phyloP scores from a whole-genome alignment of 2,113 vertebrate genomes.

The Lynx canadensis region DNA sequence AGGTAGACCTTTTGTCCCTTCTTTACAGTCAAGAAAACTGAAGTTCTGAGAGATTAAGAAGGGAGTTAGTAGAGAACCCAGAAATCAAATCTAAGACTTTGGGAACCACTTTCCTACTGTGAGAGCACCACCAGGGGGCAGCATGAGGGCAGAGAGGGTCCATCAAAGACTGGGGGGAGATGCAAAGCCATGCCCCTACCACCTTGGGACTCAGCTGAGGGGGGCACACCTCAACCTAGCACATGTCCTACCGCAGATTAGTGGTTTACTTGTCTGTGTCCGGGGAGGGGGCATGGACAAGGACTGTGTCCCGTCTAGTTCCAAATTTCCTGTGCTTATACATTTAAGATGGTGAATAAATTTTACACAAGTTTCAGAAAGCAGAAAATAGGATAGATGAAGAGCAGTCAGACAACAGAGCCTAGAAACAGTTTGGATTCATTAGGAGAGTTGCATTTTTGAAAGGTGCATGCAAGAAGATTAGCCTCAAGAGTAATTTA shows the following conservation, averaged over 20 bases:
- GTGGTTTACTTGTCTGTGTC: not conserved
- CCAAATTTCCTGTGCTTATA: not conserved
- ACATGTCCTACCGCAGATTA: not conserved
- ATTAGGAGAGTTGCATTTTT: not conserved
- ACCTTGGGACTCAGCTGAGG: not conserved
- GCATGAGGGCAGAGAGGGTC: not conserved
- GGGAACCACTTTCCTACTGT: fast-evolving
- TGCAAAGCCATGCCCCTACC: not conserved
- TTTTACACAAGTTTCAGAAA: not conserved
- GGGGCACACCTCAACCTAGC: not conserved
- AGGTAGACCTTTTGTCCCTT: not conserved
- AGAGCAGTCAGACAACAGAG: not conserved
- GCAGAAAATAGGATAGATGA: not conserved
- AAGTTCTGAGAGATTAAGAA: not conserved
- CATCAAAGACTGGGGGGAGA: no score
- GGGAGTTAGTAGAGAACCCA: not conserved
- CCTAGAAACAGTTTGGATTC: not conserved
- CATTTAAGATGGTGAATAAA: not conserved
- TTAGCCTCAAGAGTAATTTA: not conserved
- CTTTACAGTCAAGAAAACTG: not conserved
- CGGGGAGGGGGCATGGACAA: not conserved
- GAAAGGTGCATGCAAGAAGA: not conserved
- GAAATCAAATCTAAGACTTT: not conserved
- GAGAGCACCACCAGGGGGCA: not conserved
- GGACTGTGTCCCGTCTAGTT: not conserved